Conservation (phyloP, 2,113 vertebrate species). For the Pogona vitticeps region DNA sequence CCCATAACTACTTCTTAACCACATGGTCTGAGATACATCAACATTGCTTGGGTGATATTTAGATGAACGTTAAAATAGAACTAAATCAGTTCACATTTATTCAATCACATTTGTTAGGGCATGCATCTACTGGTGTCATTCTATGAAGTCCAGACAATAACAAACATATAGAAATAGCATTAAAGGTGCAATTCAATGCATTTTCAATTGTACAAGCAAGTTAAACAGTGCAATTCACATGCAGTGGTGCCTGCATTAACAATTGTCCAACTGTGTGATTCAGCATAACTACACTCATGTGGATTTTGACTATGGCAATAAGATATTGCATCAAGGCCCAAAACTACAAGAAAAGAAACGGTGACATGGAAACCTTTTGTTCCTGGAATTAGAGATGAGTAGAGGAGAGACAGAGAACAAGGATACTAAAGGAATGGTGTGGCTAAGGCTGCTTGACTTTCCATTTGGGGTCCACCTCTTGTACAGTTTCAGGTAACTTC, state of each 20-base stretch:
- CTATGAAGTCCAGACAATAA: no score
- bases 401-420: not conserved
- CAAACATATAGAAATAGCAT: no score
- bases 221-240: no score
- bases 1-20: not conserved
- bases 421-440: not conserved
- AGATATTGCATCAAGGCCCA: no score
- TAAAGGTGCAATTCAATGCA: no score
- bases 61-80: not conserved
- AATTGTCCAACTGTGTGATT: no score
- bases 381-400: not conserved
- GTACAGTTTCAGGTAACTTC: not conserved
- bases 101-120: no score
- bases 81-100: not conserved
- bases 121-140: no score
- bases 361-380: not conserved
- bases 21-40: not conserved
- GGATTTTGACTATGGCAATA: no score
- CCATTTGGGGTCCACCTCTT: not conserved
- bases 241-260: no score
- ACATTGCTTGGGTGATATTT: not conserved
- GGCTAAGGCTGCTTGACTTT: not conserved
- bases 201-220: no score
- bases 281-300: no score
- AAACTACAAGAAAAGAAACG: not conserved